Percentiles rank a stretch among this genome's conserved stretches.
These are phyloP conservation scores for Drosophila tropicalis DNA, from an alignment of 1,140 invertebrate genomes.

Conservation along the genomic window DNA sequence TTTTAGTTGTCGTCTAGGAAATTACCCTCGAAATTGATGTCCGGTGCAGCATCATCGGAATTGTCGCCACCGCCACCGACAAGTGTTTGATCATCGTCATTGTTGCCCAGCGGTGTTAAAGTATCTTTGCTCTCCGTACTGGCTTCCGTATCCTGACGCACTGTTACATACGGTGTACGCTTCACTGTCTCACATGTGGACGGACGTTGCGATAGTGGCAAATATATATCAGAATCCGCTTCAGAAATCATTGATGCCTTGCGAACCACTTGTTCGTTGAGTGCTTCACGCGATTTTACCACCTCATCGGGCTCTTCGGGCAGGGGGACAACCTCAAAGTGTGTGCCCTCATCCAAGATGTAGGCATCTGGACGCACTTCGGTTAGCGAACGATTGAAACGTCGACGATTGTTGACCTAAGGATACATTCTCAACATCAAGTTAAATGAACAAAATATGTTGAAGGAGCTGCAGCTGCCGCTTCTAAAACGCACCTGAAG, in stretches of 20 bases:
- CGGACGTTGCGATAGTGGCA: constrained; percentile 71
- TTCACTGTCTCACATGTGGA: constrained; percentile 80
- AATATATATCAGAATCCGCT: constrained; percentile 78
- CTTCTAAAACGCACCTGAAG: constrained; percentile 62
- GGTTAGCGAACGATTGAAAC: constrained; percentile 86
- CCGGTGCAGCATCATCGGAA: constrained; percentile 75
- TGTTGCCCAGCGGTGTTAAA: constrained; percentile 73
- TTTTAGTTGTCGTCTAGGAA: constrained; percentile 29
- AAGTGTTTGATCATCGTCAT: constrained; percentile 77
- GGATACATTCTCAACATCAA: constrained; percentile 7
- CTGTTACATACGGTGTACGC: constrained; percentile 77
- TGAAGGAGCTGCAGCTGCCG: not conserved
- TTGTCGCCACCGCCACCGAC: constrained; percentile 73
- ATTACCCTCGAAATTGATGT: constrained; percentile 81
- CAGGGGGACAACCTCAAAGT: constrained; percentile 84
- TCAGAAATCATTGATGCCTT: constrained; percentile 82
- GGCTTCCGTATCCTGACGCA: constrained; percentile 81
- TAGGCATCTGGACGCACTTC: constrained; percentile 86
- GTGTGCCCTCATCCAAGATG: constrained; percentile 85
- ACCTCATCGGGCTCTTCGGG: constrained; percentile 84
- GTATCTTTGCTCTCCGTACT: constrained; percentile 83
- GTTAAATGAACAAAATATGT: constrained; percentile 7
- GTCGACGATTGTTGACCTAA: constrained; percentile 83
- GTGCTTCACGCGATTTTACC: constrained; percentile 72
- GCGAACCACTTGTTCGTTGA: constrained; percentile 72